Percentiles rank a stretch among this genome's conserved stretches.
phyloP scores from a whole-genome alignment of 2,888 invertebrate species.

The Neocrepidodera transversa region DNA sequence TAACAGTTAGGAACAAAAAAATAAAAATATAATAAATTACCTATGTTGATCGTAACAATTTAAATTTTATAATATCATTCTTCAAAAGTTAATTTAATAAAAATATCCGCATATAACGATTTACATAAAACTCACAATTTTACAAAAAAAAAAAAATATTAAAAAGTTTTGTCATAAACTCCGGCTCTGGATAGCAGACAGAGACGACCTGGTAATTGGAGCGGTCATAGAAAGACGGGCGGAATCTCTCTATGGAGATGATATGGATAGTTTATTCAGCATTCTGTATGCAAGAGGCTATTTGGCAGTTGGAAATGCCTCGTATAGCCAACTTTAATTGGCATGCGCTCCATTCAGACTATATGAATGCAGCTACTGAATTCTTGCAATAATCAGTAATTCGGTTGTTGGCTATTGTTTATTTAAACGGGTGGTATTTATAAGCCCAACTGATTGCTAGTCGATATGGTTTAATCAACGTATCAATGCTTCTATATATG shows the following conservation, averaged over 20 bases:
- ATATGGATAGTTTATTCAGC: slow-evolving; percentile 48
- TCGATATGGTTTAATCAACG: slow-evolving; percentile 25
- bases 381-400: slow-evolving; percentile 52
- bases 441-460: slow-evolving; percentile 8
- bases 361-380: slow-evolving; percentile 49
- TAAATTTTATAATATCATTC: too few species aligned
- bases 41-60: too few species aligned
- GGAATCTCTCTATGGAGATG: slow-evolving; percentile 28
- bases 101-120: too few species aligned
- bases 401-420: slow-evolving; percentile 45
- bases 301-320: slow-evolving; percentile 51
- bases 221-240: slow-evolving; percentile 12
- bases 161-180: slow-evolving; percentile 10
- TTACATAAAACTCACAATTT: too few species aligned
- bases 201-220: slow-evolving; percentile 25
- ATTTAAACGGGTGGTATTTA: slow-evolving; percentile 31
- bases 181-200: slow-evolving; percentile 21
- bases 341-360: slow-evolving; percentile 52
- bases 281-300: slow-evolving; percentile 54
- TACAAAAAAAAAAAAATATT: too few species aligned
- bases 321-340: slow-evolving; percentile 54
- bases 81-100: too few species aligned
- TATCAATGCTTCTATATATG: not conserved
- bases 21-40: too few species aligned
- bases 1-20: too few species aligned